Evolutionary conservation across 2,113 vertebrate species (phyloP), one percentile per base, ranked within the genome.

Genomic region (Myotis davidii): DNA sequence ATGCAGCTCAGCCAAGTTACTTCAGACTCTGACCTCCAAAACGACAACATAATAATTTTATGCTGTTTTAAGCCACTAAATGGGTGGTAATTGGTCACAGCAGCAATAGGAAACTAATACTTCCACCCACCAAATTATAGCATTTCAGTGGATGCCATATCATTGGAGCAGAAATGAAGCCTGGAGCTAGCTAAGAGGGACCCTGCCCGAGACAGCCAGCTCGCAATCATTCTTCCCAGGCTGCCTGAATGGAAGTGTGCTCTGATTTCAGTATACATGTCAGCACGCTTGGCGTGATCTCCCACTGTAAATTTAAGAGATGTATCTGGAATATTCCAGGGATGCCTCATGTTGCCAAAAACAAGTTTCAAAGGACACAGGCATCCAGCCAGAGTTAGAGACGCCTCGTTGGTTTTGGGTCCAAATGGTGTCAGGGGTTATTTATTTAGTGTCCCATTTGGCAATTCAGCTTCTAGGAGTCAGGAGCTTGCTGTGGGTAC

Each of bases 371-470:
- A 79, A 94, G 88, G 73, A 25, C 42, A 74, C 3, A n/a, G n/a
- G 27, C 1, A 13, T 34, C 85, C 14, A 81, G 70, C 56, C 64
- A 61, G 25, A 94, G 17, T 87, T 45, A 89, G 4, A 39, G 34
- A 93, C 67, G 16, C 34, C 11, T 56, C 25, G 2, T 29, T 79
- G 13, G 27, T 12, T 97, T 91, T 37, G 9, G 84, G 45, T 84
- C 56, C 65, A 96, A 96, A 92, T 87, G 37, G 12, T 20, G 21
- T 54, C 42, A 12, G 69, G 48, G 6, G 0, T 78, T 64, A 64
- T 54, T 92, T 65, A 76, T 86, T 76, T 81, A 83, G 6, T 91
- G 84, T 42, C 34, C 91, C 50, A 9, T 87, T 84, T 93, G 73
- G 72, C 39, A 39, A 4, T 69, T 72, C 50, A 6, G 48, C 32